Evolutionary conservation across 1,140 invertebrate genomes (phyloP).

Genomic region (Drosophila saltans): DNA sequence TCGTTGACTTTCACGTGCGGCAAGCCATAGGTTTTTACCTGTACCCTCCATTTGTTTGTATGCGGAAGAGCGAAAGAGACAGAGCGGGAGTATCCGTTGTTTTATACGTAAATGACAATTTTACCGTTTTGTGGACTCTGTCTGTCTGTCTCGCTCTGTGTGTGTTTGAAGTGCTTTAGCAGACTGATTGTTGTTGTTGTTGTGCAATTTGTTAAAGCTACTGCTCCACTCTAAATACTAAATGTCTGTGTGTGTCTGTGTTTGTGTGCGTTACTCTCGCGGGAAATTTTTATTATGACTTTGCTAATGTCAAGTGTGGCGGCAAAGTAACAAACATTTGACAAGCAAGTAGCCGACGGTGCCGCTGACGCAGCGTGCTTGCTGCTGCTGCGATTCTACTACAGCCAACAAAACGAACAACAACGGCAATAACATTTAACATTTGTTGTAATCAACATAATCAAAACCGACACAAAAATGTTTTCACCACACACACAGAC

Average conservation of each 20-base stretch:
- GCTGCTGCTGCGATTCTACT: no score
- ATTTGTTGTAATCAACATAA: conserved; percentile 79
- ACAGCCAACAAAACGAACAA: conserved; percentile 9
- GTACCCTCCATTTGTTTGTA: conserved; percentile 37
- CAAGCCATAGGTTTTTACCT: conserved; percentile 38
- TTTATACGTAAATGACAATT: conserved; percentile 72
- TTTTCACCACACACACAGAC: conserved; percentile 29
- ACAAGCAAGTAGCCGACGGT: conserved; percentile 42
- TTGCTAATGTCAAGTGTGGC: conserved; percentile 80
- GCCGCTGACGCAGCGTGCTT: conserved; percentile 22
- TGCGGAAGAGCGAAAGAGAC: not conserved
- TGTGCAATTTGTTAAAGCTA: conserved; percentile 65
- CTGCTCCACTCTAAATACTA: conserved; percentile 39
- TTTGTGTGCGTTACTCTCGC: conserved; percentile 52
- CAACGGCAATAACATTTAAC: conserved; percentile 33
- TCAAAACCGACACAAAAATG: conserved; percentile 67
- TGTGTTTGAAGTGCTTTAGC: conserved; percentile 49
- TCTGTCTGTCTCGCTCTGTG: conserved; percentile 15
- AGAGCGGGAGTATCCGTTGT: conserved; percentile 43
- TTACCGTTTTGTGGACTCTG: conserved; percentile 71
- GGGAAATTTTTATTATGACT: conserved; percentile 79
- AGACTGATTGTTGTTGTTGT: conserved; percentile 39
- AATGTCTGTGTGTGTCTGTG: conserved; percentile 37
- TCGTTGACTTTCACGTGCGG: conserved; percentile 77
- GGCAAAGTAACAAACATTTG: conserved; percentile 67